Conservation (phyloP, 2,113 vertebrate genomes). For the Conger conger region DNA sequence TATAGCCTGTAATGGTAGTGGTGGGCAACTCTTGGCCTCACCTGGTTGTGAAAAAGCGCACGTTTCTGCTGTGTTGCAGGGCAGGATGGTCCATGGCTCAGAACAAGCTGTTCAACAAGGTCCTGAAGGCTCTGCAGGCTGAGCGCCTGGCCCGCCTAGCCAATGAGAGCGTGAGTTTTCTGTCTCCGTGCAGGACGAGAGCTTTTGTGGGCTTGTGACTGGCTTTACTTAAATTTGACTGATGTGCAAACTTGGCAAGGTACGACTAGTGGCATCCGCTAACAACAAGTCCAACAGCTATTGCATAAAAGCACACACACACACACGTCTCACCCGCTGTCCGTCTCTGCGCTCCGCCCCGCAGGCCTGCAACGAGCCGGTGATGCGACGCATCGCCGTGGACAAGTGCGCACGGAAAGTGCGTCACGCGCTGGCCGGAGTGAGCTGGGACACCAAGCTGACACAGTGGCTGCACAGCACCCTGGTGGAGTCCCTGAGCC, state of each 20-base stretch:
- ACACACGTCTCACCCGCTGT: not conserved
- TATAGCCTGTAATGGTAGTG: too few relatives aligned
- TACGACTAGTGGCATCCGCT: not conserved
- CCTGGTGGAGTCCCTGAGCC: conserved; percentile 89
- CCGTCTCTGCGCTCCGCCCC: not conserved
- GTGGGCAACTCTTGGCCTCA: too few relatives aligned
- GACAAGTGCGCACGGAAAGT: conserved; percentile 94
- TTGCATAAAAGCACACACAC: not conserved
- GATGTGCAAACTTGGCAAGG: not conserved
- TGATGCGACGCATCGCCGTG: conserved; percentile 88
- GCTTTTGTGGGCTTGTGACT: not conserved
- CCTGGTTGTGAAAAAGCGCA: too few relatives aligned
- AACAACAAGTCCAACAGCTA: not conserved
- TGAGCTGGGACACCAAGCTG: conserved; percentile 92
- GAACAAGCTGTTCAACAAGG: conserved; percentile 97
- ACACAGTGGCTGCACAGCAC: conserved; percentile 95
- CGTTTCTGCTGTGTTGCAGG: conserved; percentile 62
- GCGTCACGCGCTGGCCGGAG: conserved; percentile 87
- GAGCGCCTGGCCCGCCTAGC: conserved; percentile 90
- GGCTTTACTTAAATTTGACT: not conserved
- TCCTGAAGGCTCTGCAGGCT: conserved; percentile 89
- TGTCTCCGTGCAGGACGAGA: not conserved
- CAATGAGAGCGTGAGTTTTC: conserved; percentile 85
- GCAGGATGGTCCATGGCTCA: conserved; percentile 91
- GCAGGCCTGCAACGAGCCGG: conserved; percentile 90